Conservation (phyloP, 2,797 vertebrate species). For the Centropyge bicolor region DNA sequence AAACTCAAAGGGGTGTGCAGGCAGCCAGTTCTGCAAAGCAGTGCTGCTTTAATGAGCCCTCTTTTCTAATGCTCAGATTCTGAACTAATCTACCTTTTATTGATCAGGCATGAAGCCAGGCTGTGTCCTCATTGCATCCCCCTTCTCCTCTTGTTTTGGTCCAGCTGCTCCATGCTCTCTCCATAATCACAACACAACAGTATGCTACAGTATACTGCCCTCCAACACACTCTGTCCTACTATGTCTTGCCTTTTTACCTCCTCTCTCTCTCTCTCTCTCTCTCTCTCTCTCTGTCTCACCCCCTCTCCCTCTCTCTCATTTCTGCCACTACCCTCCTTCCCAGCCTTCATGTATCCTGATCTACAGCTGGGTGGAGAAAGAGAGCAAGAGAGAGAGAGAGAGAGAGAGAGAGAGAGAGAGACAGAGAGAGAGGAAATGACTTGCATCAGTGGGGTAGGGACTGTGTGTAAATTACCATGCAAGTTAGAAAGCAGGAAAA, state of each 20-base stretch:
- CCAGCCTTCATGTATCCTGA: slow-evolving; percentile 73
- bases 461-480: slow-evolving; percentile 83
- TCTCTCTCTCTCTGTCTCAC: slow-evolving; percentile 32
- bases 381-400: slow-evolving; percentile 60
- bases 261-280: slow-evolving; percentile 46
- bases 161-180: slow-evolving; percentile 68
- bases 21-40: slow-evolving; percentile 51
- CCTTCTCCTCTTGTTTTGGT: slow-evolving; percentile 69
- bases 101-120: slow-evolving; percentile 68
- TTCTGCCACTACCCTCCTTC: slow-evolving; percentile 67
- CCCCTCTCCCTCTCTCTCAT: slow-evolving; percentile 53
- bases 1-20: slow-evolving; percentile 62
- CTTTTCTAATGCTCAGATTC: slow-evolving; percentile 39
- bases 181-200: slow-evolving; percentile 76
- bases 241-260: slow-evolving; percentile 62
- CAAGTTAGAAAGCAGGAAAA: slow-evolving; percentile 68
- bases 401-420: slow-evolving; percentile 42
- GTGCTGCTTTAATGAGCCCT: slow-evolving; percentile 40
- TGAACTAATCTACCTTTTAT: slow-evolving; percentile 65
- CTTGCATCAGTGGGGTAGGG: slow-evolving; percentile 83
- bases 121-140: slow-evolving; percentile 63
- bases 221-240: slow-evolving; percentile 71
- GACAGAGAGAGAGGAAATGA: slow-evolving; percentile 73
- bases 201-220: slow-evolving; percentile 74
- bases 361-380: slow-evolving; percentile 73